phyloP scores from a whole-genome alignment of 2,888 invertebrate species.

The Gryllus longicercus region DNA sequence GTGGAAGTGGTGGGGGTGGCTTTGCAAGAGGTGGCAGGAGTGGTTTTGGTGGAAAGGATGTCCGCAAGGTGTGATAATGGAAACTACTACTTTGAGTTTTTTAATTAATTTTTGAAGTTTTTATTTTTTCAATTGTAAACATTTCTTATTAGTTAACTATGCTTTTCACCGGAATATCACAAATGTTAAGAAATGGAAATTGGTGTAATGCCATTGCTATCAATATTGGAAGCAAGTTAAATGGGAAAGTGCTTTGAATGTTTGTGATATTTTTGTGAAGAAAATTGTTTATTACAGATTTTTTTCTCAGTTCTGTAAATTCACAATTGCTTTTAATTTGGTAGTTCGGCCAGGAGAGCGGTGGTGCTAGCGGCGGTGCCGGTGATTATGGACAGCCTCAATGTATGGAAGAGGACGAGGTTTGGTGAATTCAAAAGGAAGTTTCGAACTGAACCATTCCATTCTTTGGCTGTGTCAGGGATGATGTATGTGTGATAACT shows the following conservation, averaged over 20 bases:
- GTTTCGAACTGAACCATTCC: too few relatives aligned
- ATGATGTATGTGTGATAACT: too few relatives aligned
- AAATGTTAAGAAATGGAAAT: background rate
- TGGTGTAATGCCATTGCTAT: background rate
- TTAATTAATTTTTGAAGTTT: too few relatives aligned
- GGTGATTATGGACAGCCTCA: background rate
- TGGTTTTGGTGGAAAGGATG: conserved; percentile 69
- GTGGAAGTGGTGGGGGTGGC: conserved; percentile 46
- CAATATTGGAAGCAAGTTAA: background rate
- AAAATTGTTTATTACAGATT: background rate
- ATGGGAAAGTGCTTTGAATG: background rate
- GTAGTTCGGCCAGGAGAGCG: conserved; percentile 27
- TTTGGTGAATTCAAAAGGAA: conserved; percentile 24
- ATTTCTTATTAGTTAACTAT: too few relatives aligned
- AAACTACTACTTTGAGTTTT: too few relatives aligned
- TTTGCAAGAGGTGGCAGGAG: conserved; percentile 45
- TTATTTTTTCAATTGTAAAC: too few relatives aligned
- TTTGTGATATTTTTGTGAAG: background rate
- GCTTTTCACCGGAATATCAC: background rate
- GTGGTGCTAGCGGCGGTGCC: background rate
- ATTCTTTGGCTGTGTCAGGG: background rate
- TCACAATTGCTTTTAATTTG: too few relatives aligned
- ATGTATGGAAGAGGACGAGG: conserved; percentile 29
- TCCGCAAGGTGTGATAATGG: conserved; percentile 55
- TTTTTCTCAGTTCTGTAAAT: background rate